Percentiles rank a stretch among this genome's conserved stretches.
phyloP scores from a whole-genome alignment of 2,888 invertebrate genomes.

The Drosophila prolongata region DNA sequence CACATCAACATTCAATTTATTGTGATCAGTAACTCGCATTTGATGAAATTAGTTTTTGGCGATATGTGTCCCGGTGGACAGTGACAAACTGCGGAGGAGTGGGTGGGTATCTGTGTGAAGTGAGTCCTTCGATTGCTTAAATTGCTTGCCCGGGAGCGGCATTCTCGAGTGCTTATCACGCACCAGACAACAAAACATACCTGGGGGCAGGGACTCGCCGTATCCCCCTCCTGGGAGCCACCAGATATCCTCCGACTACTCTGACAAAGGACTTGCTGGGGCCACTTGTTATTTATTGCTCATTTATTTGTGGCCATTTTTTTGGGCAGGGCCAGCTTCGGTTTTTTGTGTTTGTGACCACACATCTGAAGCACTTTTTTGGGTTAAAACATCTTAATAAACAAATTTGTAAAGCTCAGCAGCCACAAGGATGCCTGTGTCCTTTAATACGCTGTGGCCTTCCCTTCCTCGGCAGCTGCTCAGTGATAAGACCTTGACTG shows the following conservation, averaged over 20 bases:
- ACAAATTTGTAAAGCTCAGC: slow-evolving; percentile 65
- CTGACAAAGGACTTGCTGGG: slow-evolving; percentile 32
- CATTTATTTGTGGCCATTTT: slow-evolving; percentile 64
- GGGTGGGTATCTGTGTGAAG: slow-evolving; percentile 4
- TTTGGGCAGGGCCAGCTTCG: slow-evolving; percentile 6
- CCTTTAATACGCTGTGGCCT: slow-evolving; percentile 19
- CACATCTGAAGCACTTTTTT: slow-evolving; percentile 26
- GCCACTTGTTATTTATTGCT: slow-evolving; percentile 63
- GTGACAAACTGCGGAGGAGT: slow-evolving; percentile 18
- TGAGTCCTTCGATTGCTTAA: slow-evolving; percentile 15
- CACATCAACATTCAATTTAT: slow-evolving; percentile 46
- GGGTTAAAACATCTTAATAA: slow-evolving; percentile 66
- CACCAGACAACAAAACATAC: slow-evolving; percentile 38
- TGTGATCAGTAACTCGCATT: slow-evolving; percentile 51
- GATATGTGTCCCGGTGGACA: slow-evolving; percentile 35
- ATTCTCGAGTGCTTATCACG: slow-evolving; percentile 36
- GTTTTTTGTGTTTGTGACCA: slow-evolving; percentile 27
- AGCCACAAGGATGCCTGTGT: slow-evolving; percentile 35
- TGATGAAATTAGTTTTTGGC: slow-evolving; percentile 66
- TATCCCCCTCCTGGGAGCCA: background rate
- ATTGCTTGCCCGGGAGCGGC: slow-evolving; percentile 33
- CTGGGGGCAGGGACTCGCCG: slow-evolving; percentile 1
- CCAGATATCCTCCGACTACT: slow-evolving; percentile 7
- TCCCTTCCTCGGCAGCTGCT: background rate
- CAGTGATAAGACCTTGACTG: slow-evolving; percentile 49